These are phyloP conservation scores for Leptatherina wallacei DNA, from an alignment of 2,797 vertebrate genomes.

Conservation along the genomic window DNA sequence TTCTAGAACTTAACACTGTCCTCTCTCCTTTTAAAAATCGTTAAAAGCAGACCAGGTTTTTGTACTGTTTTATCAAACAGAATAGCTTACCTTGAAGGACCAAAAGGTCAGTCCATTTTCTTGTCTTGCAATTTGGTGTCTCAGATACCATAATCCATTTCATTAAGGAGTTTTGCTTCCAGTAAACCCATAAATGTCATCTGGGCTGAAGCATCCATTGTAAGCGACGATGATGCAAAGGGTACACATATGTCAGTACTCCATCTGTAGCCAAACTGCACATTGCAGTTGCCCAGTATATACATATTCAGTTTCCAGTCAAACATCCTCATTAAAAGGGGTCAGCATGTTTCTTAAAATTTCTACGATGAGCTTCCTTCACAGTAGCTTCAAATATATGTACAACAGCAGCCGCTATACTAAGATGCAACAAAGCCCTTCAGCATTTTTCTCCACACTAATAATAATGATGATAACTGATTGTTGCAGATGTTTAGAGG, in stretches of 20 bases:
- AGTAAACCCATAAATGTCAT: constrained; percentile 58
- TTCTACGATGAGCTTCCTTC: constrained; percentile 26
- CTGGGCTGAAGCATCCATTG: constrained; percentile 57
- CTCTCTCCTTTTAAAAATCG: constrained; percentile 40
- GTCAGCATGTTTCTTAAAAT: constrained; percentile 24
- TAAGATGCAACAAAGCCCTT: constrained; percentile 51
- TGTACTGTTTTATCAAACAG: constrained; percentile 60
- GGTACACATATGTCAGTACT: constrained; percentile 45
- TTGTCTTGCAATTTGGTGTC: constrained; percentile 58
- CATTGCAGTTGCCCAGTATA: constrained; percentile 48
- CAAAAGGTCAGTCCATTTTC: constrained; percentile 66
- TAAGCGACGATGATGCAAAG: constrained; percentile 43
- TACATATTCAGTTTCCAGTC: constrained; percentile 49
- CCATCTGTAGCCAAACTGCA: constrained; percentile 49
- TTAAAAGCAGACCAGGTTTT: constrained; percentile 46
- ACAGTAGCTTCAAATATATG: constrained; percentile 42
- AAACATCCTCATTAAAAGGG: constrained; percentile 42
- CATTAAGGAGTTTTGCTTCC: constrained; percentile 54
- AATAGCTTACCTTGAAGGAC: constrained; percentile 71
- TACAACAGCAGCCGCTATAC: constrained; percentile 53
- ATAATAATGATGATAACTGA: constrained; percentile 54
- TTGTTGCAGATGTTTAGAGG: constrained; percentile 37
- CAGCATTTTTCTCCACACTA: constrained; percentile 37
- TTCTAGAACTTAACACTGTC: constrained; percentile 34
- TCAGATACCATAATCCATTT: constrained; percentile 62